phyloP scores from a whole-genome alignment of 2,797 vertebrate species.

The Silurus aristotelis region DNA sequence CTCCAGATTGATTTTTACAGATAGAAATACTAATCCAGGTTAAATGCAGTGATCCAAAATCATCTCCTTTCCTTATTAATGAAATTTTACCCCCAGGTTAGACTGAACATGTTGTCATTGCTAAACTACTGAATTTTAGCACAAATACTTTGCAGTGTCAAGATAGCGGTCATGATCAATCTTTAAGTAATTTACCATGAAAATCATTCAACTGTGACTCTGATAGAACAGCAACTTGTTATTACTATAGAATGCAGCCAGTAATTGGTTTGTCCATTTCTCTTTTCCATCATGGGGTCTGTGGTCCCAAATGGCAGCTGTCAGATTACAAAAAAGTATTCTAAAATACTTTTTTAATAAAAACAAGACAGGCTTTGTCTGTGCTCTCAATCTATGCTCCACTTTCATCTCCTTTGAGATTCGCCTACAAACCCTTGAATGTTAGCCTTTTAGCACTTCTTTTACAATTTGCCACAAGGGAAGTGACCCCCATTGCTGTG shows the following conservation, averaged over 20 bases:
- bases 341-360: too few relatives aligned
- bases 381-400: neutral
- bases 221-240: neutral
- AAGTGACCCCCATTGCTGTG: neutral
- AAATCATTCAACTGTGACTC: neutral
- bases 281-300: conserved; percentile 2
- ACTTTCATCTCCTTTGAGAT: conserved; percentile 19
- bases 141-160: neutral
- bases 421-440: conserved; percentile 19
- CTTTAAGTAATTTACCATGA: neutral
- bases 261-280: neutral
- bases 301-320: neutral
- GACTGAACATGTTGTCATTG: neutral
- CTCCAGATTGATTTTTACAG: neutral
- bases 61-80: neutral
- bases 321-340: neutral
- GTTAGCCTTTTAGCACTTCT: conserved; percentile 26
- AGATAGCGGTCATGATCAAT: neutral
- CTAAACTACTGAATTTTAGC: neutral
- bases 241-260: neutral
- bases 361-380: neutral
- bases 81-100: neutral
- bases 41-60: neutral
- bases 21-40: neutral
- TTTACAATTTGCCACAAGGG: conserved; percentile 6